Conservation (phyloP, 2,888 invertebrate species). For the Parthenolecanium corni region DNA sequence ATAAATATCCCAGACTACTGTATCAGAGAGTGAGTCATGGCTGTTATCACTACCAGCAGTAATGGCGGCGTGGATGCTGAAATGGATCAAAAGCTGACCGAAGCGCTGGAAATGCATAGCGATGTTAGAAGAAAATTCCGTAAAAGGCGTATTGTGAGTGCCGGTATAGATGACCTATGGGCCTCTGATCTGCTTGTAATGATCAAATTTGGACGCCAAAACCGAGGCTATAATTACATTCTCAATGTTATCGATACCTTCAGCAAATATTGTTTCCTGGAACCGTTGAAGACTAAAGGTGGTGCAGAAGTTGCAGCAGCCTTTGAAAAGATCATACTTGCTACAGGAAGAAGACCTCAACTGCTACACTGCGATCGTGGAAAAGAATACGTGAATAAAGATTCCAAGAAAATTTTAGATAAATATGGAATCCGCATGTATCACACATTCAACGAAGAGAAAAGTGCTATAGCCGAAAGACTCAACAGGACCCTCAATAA, state of each 20-base stretch:
- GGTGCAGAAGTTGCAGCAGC: slow-evolving; percentile 27
- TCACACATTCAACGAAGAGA: too few relatives aligned
- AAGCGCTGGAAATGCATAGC: slow-evolving; percentile 9
- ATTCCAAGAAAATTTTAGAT: slow-evolving; percentile 23
- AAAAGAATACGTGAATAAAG: slow-evolving; percentile 32
- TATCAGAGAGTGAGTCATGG: too few relatives aligned
- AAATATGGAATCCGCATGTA: slow-evolving; percentile 6
- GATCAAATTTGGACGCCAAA: slow-evolving; percentile 22
- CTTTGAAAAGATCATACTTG: slow-evolving; percentile 32
- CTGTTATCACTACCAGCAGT: too few relatives aligned
- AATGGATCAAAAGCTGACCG: too few relatives aligned
- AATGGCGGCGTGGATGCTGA: too few relatives aligned
- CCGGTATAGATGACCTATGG: slow-evolving; percentile 20
- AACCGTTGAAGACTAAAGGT: slow-evolving; percentile 33
- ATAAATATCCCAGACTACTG: too few relatives aligned
- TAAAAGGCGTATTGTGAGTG: slow-evolving; percentile 1
- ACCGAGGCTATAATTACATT: slow-evolving; percentile 30
- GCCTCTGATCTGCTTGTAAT: slow-evolving; percentile 21
- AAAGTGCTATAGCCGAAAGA: background rate
- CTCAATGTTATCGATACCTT: slow-evolving; percentile 32
- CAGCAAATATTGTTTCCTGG: slow-evolving; percentile 33
- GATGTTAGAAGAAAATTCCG: slow-evolving; percentile 8
- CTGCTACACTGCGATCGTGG: slow-evolving; percentile 34
- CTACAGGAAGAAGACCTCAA: slow-evolving; percentile 16
- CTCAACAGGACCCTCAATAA: background rate